phyloP scores from a whole-genome alignment of 2,797 vertebrate genomes.

The Chaenodraco wilsoni region DNA sequence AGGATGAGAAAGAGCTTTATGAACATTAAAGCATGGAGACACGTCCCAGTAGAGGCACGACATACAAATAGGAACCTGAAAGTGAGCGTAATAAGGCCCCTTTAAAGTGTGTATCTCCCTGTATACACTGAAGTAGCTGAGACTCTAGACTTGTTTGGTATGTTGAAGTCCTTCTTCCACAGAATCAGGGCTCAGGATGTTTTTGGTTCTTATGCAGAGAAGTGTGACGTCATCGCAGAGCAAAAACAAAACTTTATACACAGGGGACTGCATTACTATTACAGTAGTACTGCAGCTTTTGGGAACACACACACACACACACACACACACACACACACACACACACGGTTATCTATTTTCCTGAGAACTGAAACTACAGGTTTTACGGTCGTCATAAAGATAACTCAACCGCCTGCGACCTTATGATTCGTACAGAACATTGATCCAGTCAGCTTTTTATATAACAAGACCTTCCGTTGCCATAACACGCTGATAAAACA shows the following conservation, averaged over 20 bases:
- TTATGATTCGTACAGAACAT: constrained; percentile 9
- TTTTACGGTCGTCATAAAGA: constrained; percentile 64
- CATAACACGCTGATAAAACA: constrained; percentile 17
- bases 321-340: too few relatives aligned
- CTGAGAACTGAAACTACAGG: constrained; percentile 34
- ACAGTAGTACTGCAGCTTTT: neutral
- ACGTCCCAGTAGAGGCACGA: too few relatives aligned
- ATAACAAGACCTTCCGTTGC: constrained; percentile 22
- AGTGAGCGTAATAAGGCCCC: too few relatives aligned
- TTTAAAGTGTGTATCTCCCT: too few relatives aligned
- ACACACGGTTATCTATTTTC: constrained; percentile 19
- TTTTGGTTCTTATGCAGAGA: neutral
- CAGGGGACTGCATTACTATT: neutral
- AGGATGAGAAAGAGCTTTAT: too few relatives aligned
- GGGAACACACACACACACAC: neutral
- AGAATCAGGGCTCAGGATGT: constrained; percentile 13
- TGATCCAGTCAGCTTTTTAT: constrained; percentile 36
- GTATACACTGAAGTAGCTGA: neutral
- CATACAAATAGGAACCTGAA: too few relatives aligned
- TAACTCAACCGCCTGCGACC: neutral
- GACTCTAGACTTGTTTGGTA: constrained; percentile 13
- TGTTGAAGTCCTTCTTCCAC: constrained; percentile 1
- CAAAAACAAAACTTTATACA: constrained; percentile 3
- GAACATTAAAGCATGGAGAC: too few relatives aligned
- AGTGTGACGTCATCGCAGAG: neutral